phyloP scores from a whole-genome alignment of 2,797 vertebrate genomes.

The Molossus molossus region DNA sequence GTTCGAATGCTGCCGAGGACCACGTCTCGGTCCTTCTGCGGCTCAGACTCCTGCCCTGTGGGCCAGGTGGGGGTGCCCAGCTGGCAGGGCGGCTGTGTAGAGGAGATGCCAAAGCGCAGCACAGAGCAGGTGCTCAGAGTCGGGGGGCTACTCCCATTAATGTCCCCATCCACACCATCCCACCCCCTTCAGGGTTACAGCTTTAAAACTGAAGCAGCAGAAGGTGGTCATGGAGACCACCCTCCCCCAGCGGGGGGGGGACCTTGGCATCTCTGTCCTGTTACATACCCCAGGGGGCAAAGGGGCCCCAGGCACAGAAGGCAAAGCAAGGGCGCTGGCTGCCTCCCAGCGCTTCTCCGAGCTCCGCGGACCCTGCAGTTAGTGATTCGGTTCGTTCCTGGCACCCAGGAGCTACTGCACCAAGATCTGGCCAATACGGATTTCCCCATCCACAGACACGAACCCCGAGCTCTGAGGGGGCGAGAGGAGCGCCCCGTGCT shows the following conservation, averaged over 20 bases:
- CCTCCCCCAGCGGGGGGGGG: background rate
- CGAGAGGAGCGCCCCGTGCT: no score
- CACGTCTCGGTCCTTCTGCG: background rate
- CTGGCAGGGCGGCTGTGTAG: background rate
- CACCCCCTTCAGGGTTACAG: fast-evolving
- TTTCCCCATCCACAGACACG: no score
- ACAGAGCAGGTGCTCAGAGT: background rate
- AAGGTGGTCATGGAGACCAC: background rate
- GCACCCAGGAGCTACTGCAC: no score
- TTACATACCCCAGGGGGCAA: background rate
- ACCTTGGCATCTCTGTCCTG: background rate
- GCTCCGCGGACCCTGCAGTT: no score
- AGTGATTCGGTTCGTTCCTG: no score
- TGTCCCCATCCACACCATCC: background rate
- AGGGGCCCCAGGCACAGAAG: no score
- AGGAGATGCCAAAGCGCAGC: background rate
- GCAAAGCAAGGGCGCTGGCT: no score
- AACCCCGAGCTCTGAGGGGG: no score
- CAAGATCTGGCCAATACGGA: no score
- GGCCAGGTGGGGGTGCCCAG: background rate
- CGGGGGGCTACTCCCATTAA: background rate
- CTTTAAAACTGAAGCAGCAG: background rate
- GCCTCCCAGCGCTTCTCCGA: no score
- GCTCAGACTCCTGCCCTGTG: no score
- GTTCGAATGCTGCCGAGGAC: background rate